Percentiles rank a stretch among this genome's conserved stretches.
Conservation (phyloP, 2,113 vertebrate genomes). For the Leucopternis melanops region DNA sequence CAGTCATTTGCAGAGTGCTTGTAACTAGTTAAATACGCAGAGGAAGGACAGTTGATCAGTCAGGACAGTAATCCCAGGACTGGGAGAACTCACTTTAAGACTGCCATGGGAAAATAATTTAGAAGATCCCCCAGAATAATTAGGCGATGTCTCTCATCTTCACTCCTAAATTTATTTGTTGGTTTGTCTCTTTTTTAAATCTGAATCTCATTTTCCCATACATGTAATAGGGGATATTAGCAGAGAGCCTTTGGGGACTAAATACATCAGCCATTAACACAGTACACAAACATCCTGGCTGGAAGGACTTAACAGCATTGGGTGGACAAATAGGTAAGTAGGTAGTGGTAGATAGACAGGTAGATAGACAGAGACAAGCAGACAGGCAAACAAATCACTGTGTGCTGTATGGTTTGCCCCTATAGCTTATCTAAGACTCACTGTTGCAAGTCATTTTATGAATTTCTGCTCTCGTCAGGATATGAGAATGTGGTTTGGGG, state of each 20-base stretch:
- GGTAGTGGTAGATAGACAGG: not conserved
- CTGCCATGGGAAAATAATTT: not conserved
- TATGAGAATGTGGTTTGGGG: not conserved
- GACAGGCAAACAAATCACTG: not conserved
- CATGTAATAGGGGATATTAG: not conserved
- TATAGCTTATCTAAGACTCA: not conserved
- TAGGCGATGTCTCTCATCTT: not conserved
- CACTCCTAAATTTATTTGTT: not conserved
- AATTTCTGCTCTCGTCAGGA: not conserved
- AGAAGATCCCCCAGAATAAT: not conserved
- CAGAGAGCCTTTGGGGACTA: not conserved
- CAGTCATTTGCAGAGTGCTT: not conserved
- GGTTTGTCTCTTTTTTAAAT: not conserved
- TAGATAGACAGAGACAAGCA: not conserved
- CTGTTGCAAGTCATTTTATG: not conserved
- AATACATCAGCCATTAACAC: not conserved
- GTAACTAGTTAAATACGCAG: not conserved
- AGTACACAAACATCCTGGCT: not conserved
- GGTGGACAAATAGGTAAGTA: not conserved
- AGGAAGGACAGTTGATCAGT: not conserved
- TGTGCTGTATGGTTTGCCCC: not conserved
- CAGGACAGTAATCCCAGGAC: not conserved
- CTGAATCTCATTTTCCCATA: not conserved
- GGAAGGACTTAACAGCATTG: not conserved
- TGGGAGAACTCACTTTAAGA: not conserved